phyloP scores from a whole-genome alignment of 2,888 invertebrate genomes.

The Athalia rosae region DNA sequence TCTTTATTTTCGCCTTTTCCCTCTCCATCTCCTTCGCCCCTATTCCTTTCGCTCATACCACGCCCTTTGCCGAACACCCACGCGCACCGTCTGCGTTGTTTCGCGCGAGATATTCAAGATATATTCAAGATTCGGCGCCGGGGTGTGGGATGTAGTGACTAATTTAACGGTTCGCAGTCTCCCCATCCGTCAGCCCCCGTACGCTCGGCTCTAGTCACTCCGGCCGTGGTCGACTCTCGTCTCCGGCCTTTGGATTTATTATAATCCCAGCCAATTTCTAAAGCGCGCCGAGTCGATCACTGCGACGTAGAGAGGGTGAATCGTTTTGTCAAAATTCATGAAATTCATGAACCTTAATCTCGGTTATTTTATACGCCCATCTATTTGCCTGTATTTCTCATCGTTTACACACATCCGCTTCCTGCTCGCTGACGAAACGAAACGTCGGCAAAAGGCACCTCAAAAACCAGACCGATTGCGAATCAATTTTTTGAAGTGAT shows the following conservation, averaged over 20 bases:
- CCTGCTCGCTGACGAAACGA: too few species aligned
- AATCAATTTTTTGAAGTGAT: too few species aligned
- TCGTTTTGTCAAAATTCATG: conserved; percentile 48
- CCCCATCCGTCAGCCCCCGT: conserved; percentile 56
- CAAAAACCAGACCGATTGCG: too few species aligned
- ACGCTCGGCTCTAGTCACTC: conserved; percentile 36
- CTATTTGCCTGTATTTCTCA: background rate
- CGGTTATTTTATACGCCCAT: conserved; percentile 14
- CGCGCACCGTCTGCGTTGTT: conserved; percentile 37
- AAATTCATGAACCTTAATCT: conserved; percentile 46
- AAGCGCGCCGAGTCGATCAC: conserved; percentile 45
- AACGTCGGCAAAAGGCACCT: too few species aligned
- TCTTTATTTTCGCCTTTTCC: background rate
- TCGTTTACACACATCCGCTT: too few species aligned
- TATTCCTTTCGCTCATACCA: conserved; percentile 4
- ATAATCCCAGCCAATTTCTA: conserved; percentile 47
- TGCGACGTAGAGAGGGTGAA: conserved; percentile 21
- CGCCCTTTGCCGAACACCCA: conserved; percentile 28
- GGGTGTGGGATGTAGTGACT: conserved; percentile 53
- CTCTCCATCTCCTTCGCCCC: conserved; percentile 6
- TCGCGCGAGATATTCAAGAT: conserved; percentile 45
- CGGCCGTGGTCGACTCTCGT: conserved; percentile 46
- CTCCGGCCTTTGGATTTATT: conserved; percentile 45
- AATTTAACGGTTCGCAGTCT: conserved; percentile 59
- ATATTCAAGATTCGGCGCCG: conserved; percentile 38